phyloP scores from a whole-genome alignment of 2,113 vertebrate genomes.

The Zosterops japonicus region DNA sequence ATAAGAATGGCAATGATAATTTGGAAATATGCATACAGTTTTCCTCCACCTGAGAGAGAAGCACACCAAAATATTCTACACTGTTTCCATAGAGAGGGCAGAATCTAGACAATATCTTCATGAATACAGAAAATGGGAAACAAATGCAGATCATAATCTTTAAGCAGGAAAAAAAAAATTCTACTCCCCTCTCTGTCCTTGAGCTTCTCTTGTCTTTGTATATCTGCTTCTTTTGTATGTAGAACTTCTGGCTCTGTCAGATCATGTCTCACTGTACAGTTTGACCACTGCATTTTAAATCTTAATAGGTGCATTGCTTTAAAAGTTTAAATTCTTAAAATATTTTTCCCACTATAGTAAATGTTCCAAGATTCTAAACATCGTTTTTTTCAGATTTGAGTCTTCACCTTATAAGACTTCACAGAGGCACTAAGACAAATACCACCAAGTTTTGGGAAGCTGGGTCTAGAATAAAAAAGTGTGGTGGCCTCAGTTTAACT shows the following conservation, averaged over 20 bases:
- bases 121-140: not conserved
- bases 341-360: not conserved
- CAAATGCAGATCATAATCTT: not conserved
- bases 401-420: not conserved
- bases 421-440: not conserved
- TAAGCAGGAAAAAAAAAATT: not conserved
- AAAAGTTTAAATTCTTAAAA: not conserved
- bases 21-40: not conserved
- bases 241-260: not conserved
- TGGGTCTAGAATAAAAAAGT: not conserved
- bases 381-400: not conserved
- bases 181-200: not conserved
- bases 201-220: not conserved
- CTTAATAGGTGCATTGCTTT: not conserved
- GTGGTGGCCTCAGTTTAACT: not conserved
- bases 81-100: not conserved
- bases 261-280: not conserved
- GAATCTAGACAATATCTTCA: not conserved
- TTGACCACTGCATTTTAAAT: not conserved
- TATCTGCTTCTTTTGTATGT: not conserved
- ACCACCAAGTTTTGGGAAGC: not conserved
- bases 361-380: not conserved
- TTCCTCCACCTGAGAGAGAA: not conserved
- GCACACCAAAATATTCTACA: accelerated
- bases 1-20: not conserved